These are phyloP conservation scores for Craseonycteris thonglongyai DNA, from an alignment of 2,113 vertebrate genomes.

Conservation along the genomic window DNA sequence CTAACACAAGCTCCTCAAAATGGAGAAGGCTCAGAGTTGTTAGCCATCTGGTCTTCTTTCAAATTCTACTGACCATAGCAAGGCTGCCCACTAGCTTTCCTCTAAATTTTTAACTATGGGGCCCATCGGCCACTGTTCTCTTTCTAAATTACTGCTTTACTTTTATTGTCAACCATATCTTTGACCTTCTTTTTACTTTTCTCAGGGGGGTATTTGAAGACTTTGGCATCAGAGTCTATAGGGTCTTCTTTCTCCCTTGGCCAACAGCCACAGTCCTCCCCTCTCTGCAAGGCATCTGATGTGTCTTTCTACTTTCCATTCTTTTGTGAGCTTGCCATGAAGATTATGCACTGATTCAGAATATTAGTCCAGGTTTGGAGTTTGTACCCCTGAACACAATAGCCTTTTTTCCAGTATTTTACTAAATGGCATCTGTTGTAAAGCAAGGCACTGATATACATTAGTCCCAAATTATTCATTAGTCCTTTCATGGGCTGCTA, in stretches of 20 bases:
- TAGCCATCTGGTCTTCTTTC: constrained; percentile 86
- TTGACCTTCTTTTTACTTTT: constrained; percentile 84
- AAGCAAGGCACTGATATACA: constrained; percentile 89
- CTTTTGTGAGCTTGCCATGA: constrained; percentile 87
- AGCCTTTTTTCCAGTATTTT: constrained; percentile 90
- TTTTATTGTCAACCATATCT: constrained; percentile 83
- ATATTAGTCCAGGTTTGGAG: constrained; percentile 87
- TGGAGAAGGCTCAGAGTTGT: constrained; percentile 87
- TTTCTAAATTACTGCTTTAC: constrained; percentile 79
- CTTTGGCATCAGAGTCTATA: constrained; percentile 76
- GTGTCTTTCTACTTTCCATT: constrained; percentile 77
- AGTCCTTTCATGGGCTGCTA: constrained; percentile 87
- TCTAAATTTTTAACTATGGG: constrained; percentile 84
- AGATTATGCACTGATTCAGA: constrained; percentile 88
- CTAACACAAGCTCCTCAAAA: constrained; percentile 81
- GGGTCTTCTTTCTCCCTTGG: constrained; percentile 75
- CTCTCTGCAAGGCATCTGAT: constrained; percentile 73
- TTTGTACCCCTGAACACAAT: constrained; percentile 88
- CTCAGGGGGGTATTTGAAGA: constrained; percentile 77
- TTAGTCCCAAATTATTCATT: constrained; percentile 88
- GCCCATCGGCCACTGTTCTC: constrained; percentile 85
- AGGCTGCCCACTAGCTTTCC: constrained; percentile 86
- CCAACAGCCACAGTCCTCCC: constrained; percentile 63
- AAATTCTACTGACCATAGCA: constrained; percentile 85
- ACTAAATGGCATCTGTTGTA: constrained; percentile 90